These are phyloP conservation scores for Fopius arisanus DNA, from an alignment of 1,140 invertebrate genomes.

Conservation along the genomic window DNA sequence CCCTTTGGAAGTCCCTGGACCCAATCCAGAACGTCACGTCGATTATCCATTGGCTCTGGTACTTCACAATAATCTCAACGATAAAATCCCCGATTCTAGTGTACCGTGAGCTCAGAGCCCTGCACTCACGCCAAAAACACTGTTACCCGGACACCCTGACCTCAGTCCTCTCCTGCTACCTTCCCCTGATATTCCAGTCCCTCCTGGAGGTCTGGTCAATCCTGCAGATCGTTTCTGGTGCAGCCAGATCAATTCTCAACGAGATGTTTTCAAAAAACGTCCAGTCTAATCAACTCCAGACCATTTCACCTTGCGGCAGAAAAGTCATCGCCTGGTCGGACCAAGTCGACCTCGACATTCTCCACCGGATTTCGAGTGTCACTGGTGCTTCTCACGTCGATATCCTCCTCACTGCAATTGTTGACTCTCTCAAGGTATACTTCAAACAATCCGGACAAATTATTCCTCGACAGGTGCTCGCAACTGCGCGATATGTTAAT, in stretches of 20 bases:
- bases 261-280: slow-evolving; percentile 66
- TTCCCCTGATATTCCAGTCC: slow-evolving; percentile 68
- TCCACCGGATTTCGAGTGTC: slow-evolving; percentile 67
- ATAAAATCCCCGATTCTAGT: slow-evolving; percentile 53
- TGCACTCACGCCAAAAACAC: slow-evolving; percentile 54
- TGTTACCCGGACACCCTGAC: slow-evolving; percentile 56
- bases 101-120: slow-evolving; percentile 48
- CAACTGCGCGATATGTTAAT: slow-evolving; percentile 68
- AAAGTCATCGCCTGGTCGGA: slow-evolving; percentile 82
- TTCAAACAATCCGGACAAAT: slow-evolving; percentile 66
- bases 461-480: slow-evolving; percentile 66
- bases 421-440: slow-evolving; percentile 71
- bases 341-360: slow-evolving; percentile 67
- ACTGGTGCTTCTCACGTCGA: slow-evolving; percentile 74
- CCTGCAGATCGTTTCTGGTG: slow-evolving; percentile 64
- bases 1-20: slow-evolving; percentile 45
- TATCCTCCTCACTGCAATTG: slow-evolving; percentile 71
- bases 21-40: slow-evolving; percentile 42
- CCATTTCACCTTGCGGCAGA: slow-evolving; percentile 76
- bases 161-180: slow-evolving; percentile 63
- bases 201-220: slow-evolving; percentile 68
- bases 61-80: slow-evolving; percentile 40
- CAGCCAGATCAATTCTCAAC: slow-evolving; percentile 69
- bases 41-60: slow-evolving; percentile 46
- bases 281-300: slow-evolving; percentile 69